A percentile compares a stretch with the other conserved stretches of the same genome.
Conservation (phyloP, 2,113 vertebrate species). For the Actenoides hombroni region DNA sequence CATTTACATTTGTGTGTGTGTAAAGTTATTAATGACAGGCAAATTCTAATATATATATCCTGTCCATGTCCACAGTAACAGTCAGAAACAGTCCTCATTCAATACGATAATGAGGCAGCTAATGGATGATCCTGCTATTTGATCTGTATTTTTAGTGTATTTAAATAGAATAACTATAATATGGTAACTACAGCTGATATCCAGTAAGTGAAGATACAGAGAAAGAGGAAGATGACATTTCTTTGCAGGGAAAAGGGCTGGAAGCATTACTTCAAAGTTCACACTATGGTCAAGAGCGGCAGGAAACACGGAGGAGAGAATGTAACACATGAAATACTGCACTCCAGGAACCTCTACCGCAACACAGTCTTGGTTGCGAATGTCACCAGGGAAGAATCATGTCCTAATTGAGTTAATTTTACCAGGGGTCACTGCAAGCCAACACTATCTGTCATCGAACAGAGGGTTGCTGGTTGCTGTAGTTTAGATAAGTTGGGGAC, state of each 20-base stretch:
- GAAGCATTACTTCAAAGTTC: neutral
- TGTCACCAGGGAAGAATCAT: neutral
- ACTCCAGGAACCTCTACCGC: neutral
- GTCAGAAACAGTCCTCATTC: slow-evolving; percentile 20
- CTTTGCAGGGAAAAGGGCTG: neutral
- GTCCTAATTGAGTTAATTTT: neutral
- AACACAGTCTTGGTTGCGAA: neutral
- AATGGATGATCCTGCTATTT: slow-evolving; percentile 45
- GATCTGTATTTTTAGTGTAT: slow-evolving; percentile 49
- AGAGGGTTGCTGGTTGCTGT: neutral
- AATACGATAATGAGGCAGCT: slow-evolving; percentile 51
- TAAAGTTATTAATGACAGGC: slow-evolving; percentile 41
- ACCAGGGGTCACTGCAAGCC: neutral
- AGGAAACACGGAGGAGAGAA: neutral
- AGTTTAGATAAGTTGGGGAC: neutral
- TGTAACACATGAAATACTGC: neutral
- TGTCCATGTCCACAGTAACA: slow-evolving; percentile 31
- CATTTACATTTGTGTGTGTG: neutral
- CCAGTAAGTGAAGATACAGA: neutral
- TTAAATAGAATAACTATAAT: slow-evolving; percentile 56
- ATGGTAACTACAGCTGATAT: neutral
- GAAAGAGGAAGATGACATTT: neutral
- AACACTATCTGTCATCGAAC: neutral
- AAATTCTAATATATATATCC: slow-evolving; percentile 40
- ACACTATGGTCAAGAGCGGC: neutral